Evolutionary conservation across 2,797 vertebrate genomes (phyloP), one percentile per base, ranked within the genome.

Genomic region (Muscicapa striata): DNA sequence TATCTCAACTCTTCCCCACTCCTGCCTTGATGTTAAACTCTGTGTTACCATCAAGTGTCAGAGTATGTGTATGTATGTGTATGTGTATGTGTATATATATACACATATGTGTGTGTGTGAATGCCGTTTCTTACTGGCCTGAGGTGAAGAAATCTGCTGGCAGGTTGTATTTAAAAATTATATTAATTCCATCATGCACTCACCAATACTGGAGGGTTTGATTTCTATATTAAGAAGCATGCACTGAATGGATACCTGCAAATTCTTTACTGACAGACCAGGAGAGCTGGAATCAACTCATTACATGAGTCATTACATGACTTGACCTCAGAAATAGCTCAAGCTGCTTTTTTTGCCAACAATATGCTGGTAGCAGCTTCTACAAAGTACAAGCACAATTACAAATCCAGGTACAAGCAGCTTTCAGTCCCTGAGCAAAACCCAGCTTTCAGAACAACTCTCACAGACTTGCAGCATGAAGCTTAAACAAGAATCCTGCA

Each of bases 291-390:
- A 96, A 79, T 82, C 36, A 54, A 78, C 64, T 72, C 17, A 45
- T 36, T 72, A n/a, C n/a, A n/a, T n/a, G n/a, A 45, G 29, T 45
- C 73, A 55, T 73, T 66, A 51, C 22, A 41, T 34, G 46, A 49
- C 38, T 69, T 62, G 62, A 72, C 41, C 55, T 58, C 67, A 86
- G 59, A 89, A 84, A 86, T 8, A 88, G n/a, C 55, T 94, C 63
- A 66, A 63, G 49, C 29, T 73, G 26, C 36, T 73, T 92, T 94
- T 54, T 69, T 79, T 48, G 64, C 41, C 18, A 5, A n/a, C 30
- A 70, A 29, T 64, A 20, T 43, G 19, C 43, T 41, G 64, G n/a
- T 55, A 66, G 54, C 34, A 84, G 48, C 45, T 76, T 82, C 38
- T 45, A 41, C 11, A 34, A 68, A 48, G 15, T 30, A 38, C 34